A percentile compares a stretch with the other conserved stretches of the same genome.
phyloP scores from a whole-genome alignment of 2,797 vertebrate genomes.

The Manis javanica region DNA sequence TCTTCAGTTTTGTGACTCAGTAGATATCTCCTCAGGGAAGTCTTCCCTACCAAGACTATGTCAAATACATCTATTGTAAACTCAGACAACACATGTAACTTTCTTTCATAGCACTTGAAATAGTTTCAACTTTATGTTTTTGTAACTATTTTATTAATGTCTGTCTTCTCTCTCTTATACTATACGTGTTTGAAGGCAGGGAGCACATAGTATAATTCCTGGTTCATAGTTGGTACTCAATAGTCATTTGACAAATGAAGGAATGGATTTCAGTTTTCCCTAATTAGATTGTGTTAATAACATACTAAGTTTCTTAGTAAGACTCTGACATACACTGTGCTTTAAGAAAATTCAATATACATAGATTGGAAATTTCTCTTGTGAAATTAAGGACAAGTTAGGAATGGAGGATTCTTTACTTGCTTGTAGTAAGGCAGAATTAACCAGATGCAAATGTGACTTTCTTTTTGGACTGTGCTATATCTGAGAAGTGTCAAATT shows the following conservation, averaged over 20 bases:
- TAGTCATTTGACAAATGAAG: neutral
- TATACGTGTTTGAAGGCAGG: neutral
- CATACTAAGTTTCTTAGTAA: neutral
- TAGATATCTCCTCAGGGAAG: neutral
- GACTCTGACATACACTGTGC: neutral
- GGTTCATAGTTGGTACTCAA: neutral
- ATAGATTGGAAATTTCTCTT: neutral
- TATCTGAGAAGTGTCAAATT: neutral
- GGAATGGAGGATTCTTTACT: neutral
- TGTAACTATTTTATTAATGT: conserved; percentile 12
- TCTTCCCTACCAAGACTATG: neutral
- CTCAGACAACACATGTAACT: neutral
- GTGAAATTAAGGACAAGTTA: conserved; percentile 6
- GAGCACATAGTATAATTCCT: neutral
- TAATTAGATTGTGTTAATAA: neutral
- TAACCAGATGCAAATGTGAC: neutral
- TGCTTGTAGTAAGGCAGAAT: neutral
- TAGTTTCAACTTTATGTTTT: neutral
- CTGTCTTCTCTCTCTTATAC: neutral
- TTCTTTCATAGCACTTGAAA: neutral
- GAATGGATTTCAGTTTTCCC: conserved; percentile 25
- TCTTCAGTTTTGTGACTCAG: neutral
- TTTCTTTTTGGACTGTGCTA: neutral
- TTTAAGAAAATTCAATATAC: conserved; percentile 14
- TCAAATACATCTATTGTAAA: conserved; percentile 1